Conservation (phyloP, 2,113 vertebrate species). For the Bubo bubo region DNA sequence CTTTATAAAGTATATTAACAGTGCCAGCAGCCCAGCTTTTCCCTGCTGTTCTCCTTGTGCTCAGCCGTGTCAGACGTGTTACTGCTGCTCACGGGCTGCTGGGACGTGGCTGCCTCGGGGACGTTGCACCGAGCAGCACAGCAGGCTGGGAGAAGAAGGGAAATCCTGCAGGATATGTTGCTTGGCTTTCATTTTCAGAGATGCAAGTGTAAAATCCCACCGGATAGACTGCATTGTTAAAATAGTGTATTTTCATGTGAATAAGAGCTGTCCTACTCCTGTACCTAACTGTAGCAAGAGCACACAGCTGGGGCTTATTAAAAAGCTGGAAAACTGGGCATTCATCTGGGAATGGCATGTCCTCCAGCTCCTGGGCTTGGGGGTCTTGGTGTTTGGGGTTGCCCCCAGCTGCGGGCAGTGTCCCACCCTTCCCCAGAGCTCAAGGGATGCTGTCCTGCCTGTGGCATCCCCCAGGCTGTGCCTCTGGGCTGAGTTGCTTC, state of each 20-base stretch:
- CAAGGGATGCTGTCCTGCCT: neutral
- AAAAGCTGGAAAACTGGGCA: neutral
- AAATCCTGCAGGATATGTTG: neutral
- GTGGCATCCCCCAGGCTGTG: accelerated
- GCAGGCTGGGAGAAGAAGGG: neutral
- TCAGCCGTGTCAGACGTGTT: neutral
- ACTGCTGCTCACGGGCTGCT: neutral
- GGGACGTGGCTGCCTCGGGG: neutral
- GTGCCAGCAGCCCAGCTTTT: neutral
- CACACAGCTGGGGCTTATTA: neutral
- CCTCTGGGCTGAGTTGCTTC: neutral
- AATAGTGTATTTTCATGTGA: neutral
- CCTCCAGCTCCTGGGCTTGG: neutral
- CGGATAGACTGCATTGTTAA: neutral
- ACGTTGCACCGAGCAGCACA: neutral
- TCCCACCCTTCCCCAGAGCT: neutral
- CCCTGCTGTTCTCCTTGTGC: neutral
- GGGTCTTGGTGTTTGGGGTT: neutral
- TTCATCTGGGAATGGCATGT: neutral
- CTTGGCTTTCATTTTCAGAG: neutral
- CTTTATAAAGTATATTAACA: neutral
- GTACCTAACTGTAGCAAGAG: neutral
- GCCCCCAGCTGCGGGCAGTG: accelerated
- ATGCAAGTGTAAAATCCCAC: neutral
- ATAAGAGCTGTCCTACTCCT: neutral